Evolutionary conservation across 2,888 invertebrate genomes (phyloP), one percentile per base, ranked within the genome.

Genomic region (Drosophila birchii): DNA sequence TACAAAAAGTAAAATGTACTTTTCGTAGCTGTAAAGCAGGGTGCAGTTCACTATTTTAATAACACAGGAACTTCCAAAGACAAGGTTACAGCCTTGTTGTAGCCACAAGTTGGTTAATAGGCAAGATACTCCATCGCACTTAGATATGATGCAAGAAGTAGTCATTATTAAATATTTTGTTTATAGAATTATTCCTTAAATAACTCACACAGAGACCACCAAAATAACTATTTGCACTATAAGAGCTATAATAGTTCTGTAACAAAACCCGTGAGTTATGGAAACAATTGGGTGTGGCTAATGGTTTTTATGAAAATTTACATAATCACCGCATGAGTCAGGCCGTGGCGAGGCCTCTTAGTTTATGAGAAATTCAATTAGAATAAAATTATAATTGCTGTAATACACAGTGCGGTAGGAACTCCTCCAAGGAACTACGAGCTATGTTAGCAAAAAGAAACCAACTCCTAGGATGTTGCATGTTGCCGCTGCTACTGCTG

Each of bases 311-410:
- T 8, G 18, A 12, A 29, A 51, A 58, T 71, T 36, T 57, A 12
- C 47, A 71, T 71, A 68, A 71, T 57, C 58, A 58, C 72, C 76
- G 56, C 55, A 69, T 61, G 75, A 62, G 71, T 60, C 23, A 18
- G 38, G 68, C 43, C 68, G 43, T 53, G 44, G 45, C 20, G 26
- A 47, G 78, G 69, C 64, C 79, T 76, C 73, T 84, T 70, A 78
- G 67, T 77, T 77, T 81, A 84, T 88, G 86, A 76, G 87, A 84
- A 89, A 81, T 81, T 74, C 81, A 84, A 84, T 84, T 84, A 84
- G 75, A 62, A 71, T 71, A 80, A 72, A 80, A 80, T 75, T 83
- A 83, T 88, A 82, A 82, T 86, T 82, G 70, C 83, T 47, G 67
- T 55, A 67, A 45, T 55, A 34, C 29, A 39, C 32, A 34, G 47